phyloP scores from a whole-genome alignment of 2,113 vertebrate species.

The Cinclus cinclus region DNA sequence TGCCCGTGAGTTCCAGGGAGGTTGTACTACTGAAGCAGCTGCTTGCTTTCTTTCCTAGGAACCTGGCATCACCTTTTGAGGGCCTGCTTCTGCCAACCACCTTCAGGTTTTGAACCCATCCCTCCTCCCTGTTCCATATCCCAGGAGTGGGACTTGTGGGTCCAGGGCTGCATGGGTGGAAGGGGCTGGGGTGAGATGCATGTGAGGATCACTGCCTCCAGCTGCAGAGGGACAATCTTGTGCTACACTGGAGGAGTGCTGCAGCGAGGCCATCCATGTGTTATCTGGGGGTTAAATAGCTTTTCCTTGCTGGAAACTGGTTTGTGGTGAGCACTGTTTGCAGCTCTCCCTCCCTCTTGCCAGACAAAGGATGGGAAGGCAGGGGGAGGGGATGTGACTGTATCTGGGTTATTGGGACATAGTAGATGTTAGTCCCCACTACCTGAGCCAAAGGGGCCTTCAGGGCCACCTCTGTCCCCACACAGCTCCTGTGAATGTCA shows the following conservation, averaged over 20 bases:
- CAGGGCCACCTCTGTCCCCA: background rate
- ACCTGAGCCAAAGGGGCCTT: background rate
- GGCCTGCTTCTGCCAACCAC: background rate
- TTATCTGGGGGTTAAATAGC: background rate
- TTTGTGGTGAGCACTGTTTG: background rate
- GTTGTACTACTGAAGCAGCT: background rate
- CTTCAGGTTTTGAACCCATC: background rate
- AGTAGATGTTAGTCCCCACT: background rate
- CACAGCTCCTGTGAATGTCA: rapidly evolving
- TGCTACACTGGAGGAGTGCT: background rate
- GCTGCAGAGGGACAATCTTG: background rate
- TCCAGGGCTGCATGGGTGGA: rapidly evolving
- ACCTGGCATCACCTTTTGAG: background rate
- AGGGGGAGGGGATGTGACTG: background rate
- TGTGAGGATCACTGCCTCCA: background rate
- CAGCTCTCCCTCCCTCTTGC: slow-evolving; percentile 4
- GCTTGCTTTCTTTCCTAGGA: background rate
- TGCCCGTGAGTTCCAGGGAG: background rate
- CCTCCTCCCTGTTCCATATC: background rate
- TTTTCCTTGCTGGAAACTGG: slow-evolving; percentile 5
- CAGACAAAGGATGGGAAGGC: slow-evolving; percentile 50
- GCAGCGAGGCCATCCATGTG: background rate
- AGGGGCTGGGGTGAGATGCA: background rate
- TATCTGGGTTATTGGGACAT: slow-evolving; percentile 38
- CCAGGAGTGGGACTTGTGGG: background rate